A percentile compares a stretch with the other conserved stretches of the same genome.
Conservation (phyloP, 2,797 vertebrate genomes). For the Garrulus glandarius region DNA sequence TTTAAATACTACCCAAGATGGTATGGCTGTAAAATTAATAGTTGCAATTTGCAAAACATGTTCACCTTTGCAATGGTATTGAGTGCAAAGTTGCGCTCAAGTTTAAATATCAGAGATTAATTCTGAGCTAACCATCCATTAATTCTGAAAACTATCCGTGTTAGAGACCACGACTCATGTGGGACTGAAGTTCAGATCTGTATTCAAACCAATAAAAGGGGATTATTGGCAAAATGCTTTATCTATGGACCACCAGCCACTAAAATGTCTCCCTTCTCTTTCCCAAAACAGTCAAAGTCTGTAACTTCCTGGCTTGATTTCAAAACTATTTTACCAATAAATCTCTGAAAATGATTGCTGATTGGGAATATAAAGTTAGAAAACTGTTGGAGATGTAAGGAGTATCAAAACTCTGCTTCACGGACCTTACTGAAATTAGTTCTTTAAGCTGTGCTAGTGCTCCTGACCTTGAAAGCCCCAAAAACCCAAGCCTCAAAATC, state of each 20-base stretch:
- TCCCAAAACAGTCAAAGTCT: neutral
- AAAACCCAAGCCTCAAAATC: neutral
- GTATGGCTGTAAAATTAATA: neutral
- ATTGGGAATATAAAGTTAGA: neutral
- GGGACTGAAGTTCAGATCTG: neutral
- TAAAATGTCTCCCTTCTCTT: neutral
- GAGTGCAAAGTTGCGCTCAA: neutral
- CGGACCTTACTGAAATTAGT: neutral
- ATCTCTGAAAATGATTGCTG: neutral
- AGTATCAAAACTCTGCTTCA: neutral
- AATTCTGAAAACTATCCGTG: neutral
- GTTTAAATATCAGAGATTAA: neutral
- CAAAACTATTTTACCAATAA: neutral
- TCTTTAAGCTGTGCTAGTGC: neutral
- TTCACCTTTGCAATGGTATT: neutral
- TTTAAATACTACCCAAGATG: neutral
- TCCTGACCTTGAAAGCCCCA: neutral
- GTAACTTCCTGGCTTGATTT: neutral
- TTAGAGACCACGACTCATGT: fast-evolving
- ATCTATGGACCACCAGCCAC: neutral
- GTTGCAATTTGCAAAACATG: neutral
- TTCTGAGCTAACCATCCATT: no score
- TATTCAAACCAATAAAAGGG: neutral
- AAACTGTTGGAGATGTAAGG: neutral
- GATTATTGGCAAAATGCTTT: neutral